Percentiles rank a stretch among this genome's conserved stretches.
Evolutionary conservation across 2,797 vertebrate species (phyloP).

Genomic region (Aplochiton taeniatus): DNA sequence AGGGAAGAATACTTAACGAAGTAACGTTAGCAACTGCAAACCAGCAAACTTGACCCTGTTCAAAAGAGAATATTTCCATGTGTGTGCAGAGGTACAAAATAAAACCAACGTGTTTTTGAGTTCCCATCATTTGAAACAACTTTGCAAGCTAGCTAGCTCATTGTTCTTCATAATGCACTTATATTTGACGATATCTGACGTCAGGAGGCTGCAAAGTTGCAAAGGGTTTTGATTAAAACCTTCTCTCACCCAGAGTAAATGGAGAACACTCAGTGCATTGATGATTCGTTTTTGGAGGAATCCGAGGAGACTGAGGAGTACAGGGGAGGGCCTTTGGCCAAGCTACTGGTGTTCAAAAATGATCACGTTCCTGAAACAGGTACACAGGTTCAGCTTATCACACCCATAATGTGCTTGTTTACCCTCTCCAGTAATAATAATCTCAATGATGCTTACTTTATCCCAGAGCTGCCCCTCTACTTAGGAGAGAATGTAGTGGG

Average conservation of each 20-base stretch:
- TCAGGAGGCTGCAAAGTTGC: neutral
- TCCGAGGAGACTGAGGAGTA: slow-evolving; percentile 63
- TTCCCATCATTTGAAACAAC: too few species aligned
- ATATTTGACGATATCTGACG: too few species aligned
- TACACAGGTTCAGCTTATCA: slow-evolving; percentile 42
- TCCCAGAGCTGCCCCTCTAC: slow-evolving; percentile 82
- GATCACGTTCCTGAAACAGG: slow-evolving; percentile 72
- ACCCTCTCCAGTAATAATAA: neutral
- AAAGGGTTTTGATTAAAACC: neutral
- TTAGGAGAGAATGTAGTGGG: slow-evolving; percentile 84
- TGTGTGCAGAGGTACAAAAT: too few species aligned
- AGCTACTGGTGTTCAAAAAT: slow-evolving; percentile 75
- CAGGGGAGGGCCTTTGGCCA: slow-evolving; percentile 61
- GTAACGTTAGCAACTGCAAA: too few species aligned
- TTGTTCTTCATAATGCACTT: too few species aligned
- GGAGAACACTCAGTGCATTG: slow-evolving; percentile 78
- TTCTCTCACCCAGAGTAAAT: slow-evolving; percentile 46
- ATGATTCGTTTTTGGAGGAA: slow-evolving; percentile 63
- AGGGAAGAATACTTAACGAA: too few species aligned
- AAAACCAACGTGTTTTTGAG: too few species aligned
- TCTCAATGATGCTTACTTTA: slow-evolving; percentile 5
- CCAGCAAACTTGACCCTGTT: too few species aligned
- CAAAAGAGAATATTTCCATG: too few species aligned
- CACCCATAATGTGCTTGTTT: neutral
- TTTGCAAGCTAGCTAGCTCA: too few species aligned